Evolutionary conservation across 2,888 invertebrate genomes (phyloP).

Genomic region (Caenorhabditis japonica): DNA sequence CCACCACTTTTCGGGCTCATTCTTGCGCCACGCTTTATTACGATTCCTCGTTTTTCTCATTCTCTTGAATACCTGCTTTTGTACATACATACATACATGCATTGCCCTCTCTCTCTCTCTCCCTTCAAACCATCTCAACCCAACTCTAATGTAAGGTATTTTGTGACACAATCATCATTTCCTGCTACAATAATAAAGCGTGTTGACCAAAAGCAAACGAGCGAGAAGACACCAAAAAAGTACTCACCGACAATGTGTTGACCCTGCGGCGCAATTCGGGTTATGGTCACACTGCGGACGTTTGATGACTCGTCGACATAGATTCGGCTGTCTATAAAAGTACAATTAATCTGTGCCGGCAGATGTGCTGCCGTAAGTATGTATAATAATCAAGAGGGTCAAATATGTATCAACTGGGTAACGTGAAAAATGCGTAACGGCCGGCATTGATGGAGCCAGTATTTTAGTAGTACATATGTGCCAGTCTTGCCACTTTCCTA

Average conservation of each 20-base stretch:
- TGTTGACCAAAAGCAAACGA: conserved; percentile 20
- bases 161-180: too few relatives aligned
- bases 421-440: too few relatives aligned
- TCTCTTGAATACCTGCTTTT: background rate
- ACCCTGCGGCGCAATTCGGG: conserved; percentile 31
- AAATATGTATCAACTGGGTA: too few relatives aligned
- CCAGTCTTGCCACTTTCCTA: too few relatives aligned
- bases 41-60: background rate
- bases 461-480: too few relatives aligned
- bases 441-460: too few relatives aligned
- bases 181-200: conserved; percentile 3
- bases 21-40: background rate
- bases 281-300: conserved; percentile 51
- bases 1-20: background rate
- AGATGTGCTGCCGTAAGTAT: too few relatives aligned
- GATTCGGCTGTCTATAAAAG: conserved; percentile 49
- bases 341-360: too few relatives aligned
- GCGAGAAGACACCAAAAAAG: background rate
- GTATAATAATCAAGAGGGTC: too few relatives aligned
- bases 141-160: too few relatives aligned
- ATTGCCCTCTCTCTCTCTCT: background rate
- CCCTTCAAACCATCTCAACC: background rate
- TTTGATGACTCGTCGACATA: conserved; percentile 47
- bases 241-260: conserved; percentile 48
- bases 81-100: too few relatives aligned